These are phyloP conservation scores for Agelaius phoeniceus DNA, from an alignment of 2,113 vertebrate genomes.

Conservation along the genomic window DNA sequence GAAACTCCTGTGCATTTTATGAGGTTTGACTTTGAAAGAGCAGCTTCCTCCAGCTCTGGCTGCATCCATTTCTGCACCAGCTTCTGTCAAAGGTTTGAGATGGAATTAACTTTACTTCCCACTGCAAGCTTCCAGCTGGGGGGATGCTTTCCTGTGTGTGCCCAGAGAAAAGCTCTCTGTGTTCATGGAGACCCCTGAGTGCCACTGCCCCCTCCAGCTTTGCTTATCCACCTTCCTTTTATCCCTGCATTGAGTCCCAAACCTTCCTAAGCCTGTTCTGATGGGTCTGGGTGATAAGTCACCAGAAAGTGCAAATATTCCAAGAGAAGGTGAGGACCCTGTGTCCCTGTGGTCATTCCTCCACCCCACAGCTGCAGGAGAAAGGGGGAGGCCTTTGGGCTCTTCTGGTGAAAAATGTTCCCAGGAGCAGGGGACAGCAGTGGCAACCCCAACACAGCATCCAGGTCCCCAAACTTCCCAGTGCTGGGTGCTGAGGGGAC, in stretches of 20 bases:
- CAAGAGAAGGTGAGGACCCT: background rate
- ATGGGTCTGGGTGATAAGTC: background rate
- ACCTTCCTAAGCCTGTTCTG: background rate
- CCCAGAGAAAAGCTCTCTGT: background rate
- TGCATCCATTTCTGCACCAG: background rate
- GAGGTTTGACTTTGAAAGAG: background rate
- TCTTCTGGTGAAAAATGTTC: background rate
- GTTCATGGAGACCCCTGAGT: background rate
- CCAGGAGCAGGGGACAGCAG: background rate
- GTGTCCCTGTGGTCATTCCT: background rate
- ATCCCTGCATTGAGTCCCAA: background rate
- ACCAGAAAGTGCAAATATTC: background rate
- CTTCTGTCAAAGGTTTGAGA: background rate
- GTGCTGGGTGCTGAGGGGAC: background rate
- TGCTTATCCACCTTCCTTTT: background rate
- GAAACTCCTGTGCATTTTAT: background rate
- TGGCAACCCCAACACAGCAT: accelerated
- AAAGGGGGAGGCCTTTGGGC: background rate
- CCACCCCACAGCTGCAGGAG: background rate
- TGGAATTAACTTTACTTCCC: background rate
- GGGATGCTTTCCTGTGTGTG: background rate
- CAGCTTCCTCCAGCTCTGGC: background rate
- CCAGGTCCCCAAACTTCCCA: background rate
- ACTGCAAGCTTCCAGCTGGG: background rate
- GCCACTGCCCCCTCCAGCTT: accelerated